Evolutionary conservation across 2,113 vertebrate genomes (phyloP).

Genomic region (Lophius piscatorius): DNA sequence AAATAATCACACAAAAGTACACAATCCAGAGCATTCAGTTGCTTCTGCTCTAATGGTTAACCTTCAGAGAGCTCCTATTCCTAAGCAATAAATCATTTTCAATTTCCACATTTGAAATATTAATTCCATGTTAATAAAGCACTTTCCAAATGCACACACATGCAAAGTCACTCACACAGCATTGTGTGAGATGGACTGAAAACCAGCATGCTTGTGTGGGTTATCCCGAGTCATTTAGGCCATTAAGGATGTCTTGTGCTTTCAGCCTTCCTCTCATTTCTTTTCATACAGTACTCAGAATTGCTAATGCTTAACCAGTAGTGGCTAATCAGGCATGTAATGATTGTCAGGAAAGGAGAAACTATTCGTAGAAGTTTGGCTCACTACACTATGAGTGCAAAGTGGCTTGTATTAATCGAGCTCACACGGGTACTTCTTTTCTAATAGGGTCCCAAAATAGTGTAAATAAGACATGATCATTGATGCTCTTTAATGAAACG

Average conservation of each 20-base stretch:
- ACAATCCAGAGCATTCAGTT: slow-evolving; percentile 13
- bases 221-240: slow-evolving; percentile 18
- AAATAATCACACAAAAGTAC: not conserved
- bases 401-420: not conserved
- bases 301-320: slow-evolving; percentile 12
- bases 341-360: slow-evolving; percentile 6
- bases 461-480: not conserved
- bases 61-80: slow-evolving; percentile 47
- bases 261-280: slow-evolving; percentile 11
- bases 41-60: slow-evolving; percentile 41
- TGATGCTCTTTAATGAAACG: not conserved
- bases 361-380: not conserved
- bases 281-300: slow-evolving; percentile 29
- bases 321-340: not conserved
- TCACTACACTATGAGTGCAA: not conserved
- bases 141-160: slow-evolving; percentile 25
- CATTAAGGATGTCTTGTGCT: slow-evolving; percentile 28
- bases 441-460: not conserved
- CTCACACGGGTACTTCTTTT: not conserved
- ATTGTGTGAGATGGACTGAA: slow-evolving; percentile 16
- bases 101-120: slow-evolving; percentile 64
- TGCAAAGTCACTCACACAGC: not conserved
- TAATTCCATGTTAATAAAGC: slow-evolving; percentile 64
- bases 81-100: slow-evolving; percentile 61
- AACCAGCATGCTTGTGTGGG: slow-evolving; percentile 18